A percentile compares a stretch with the other conserved stretches of the same genome.
Conservation (phyloP, 2,113 vertebrate species). For the Gnathonemus longibarbis region DNA sequence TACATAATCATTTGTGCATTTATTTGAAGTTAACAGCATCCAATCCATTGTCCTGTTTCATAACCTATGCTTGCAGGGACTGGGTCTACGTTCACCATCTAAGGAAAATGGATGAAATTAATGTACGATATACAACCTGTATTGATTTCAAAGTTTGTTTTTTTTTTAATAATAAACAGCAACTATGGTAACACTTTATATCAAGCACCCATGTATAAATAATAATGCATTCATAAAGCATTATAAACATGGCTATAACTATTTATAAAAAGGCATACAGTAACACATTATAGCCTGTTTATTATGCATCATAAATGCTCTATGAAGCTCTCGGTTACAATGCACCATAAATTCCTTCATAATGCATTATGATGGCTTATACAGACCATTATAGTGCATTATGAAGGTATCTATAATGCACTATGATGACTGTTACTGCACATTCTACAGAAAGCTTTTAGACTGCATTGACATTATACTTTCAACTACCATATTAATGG, state of each 20-base stretch:
- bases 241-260: too few relatives aligned
- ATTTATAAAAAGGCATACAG: too few relatives aligned
- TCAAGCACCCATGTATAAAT: too few relatives aligned
- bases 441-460: background rate
- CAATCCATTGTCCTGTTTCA: background rate
- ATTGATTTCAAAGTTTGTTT: background rate
- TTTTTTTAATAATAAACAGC: background rate
- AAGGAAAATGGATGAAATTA: background rate
- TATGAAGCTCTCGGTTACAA: too few relatives aligned
- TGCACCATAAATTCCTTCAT: too few relatives aligned
- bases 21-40: background rate
- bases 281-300: too few relatives aligned
- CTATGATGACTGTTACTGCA: background rate
- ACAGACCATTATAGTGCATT: too few relatives aligned
- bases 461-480: background rate
- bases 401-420: too few relatives aligned
- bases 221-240: too few relatives aligned
- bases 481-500: background rate
- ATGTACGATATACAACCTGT: background rate
- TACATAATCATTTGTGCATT: background rate
- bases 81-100: background rate
- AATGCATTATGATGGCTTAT: too few relatives aligned
- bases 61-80: background rate
- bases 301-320: too few relatives aligned
- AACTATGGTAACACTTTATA: too few relatives aligned